Base-by-base conservation (phyloP, 2,113 vertebrate species). In the Notechis scutatus region DNA sequence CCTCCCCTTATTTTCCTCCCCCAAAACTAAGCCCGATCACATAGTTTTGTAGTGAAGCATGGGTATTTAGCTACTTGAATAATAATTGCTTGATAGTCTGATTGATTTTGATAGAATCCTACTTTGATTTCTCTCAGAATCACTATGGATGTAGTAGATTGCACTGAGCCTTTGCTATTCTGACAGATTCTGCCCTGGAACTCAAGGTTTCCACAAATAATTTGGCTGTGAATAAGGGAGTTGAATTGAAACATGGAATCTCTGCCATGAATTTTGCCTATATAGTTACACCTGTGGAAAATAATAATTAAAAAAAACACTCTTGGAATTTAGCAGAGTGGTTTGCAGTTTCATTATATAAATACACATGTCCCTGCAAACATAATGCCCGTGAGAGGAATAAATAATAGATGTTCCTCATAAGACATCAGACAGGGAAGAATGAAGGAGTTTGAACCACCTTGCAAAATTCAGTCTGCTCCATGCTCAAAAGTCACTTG, bases 321-420 rank as follows among this genome's bases (percentile, higher is more conserved):
- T 90, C 55, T 57, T 0, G 0, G 87, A 92, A 92, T 86, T 96
- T 95, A 94, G 92, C 93, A 88, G n/a, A 3, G 56, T 89, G 45
- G 87, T 91, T 81, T 90, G 93, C 2, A 61, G 90, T 59, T 95
- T 95, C 93, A 93, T 95, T 96, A 95, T 92, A 91, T 52, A 93
- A 95, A 96, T 96, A 94, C 93, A 87, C 94, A 88, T 93, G 93
- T 95, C 94, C 92, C 92, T 91, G 94, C 93, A 91, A 93, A 91
- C 95, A 92, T 96, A 93, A 96, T 95, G 95, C 95, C 94, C 85
- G 52, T 88, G 94, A 88, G 94, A 96, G 91, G 26, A 94, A 96
- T 97, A 96, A 96, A 97, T 95, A 96, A 97, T 96, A 92, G 96
- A 96, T 95, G 93, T 91, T 95, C 93, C 47, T 95, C 92, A 39